These are phyloP conservation scores for Scaptomyza montana DNA, from an alignment of 1,140 invertebrate species.

Conservation along the genomic window DNA sequence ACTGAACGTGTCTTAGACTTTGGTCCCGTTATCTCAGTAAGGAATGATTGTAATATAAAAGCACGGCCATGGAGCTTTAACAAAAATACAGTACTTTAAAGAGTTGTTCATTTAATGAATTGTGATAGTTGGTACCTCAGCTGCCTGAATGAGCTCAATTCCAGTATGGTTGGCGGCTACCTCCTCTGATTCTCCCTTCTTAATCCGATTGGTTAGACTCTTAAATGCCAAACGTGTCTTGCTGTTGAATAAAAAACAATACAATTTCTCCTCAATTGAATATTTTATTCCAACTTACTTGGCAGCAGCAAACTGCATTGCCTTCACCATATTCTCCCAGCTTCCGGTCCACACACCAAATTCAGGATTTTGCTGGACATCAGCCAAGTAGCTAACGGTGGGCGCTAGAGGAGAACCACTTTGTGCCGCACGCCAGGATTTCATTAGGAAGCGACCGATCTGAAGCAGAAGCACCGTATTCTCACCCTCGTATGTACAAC, in stretches of 20 bases:
- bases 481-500: constrained; percentile 97
- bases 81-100: neutral
- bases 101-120: neutral
- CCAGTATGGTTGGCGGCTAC: constrained; percentile 94
- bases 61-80: too few species aligned
- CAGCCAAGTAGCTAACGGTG: constrained; percentile 87
- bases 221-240: constrained; percentile 88
- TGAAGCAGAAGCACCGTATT: constrained; percentile 96
- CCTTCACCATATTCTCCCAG: constrained; percentile 86
- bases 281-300: constrained; percentile 85
- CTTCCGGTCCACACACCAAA: too few species aligned
- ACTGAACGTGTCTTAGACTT: too few species aligned
- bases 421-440: constrained; percentile 87
- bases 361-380: constrained; percentile 67
- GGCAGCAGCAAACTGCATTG: constrained; percentile 88
- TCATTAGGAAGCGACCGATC: constrained; percentile 92
- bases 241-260: constrained; percentile 83
- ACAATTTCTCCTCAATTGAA: too few species aligned
- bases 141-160: constrained; percentile 90
- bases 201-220: constrained; percentile 87
- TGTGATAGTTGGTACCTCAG: constrained; percentile 85
- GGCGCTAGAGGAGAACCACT: constrained; percentile 85
- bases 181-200: constrained; percentile 86
- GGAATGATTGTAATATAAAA: too few species aligned
- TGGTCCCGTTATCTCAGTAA: too few species aligned